A percentile compares a stretch with the other conserved stretches of the same genome.
Conservation (phyloP, 2,113 vertebrate species). For the Myrmecobius fasciatus region DNA sequence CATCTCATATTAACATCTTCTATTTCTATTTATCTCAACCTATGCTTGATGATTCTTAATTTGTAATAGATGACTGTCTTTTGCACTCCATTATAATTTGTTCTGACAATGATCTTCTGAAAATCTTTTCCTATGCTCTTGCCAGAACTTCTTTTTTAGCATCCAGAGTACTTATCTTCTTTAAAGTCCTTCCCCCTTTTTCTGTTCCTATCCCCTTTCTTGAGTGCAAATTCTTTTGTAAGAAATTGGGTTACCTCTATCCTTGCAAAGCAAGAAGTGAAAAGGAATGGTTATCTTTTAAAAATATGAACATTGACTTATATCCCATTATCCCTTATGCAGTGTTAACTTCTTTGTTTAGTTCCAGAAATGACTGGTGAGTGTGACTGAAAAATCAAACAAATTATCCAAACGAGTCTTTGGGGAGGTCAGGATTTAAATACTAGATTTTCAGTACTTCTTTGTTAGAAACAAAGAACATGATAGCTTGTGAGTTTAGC, state of each 20-base stretch:
- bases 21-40: neutral
- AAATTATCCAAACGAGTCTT: neutral
- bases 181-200: neutral
- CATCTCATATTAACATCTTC: neutral
- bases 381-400: neutral
- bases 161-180: neutral
- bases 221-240: neutral
- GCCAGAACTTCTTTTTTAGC: neutral
- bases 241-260: neutral
- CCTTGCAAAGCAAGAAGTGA: neutral
- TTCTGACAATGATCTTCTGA: neutral
- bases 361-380: neutral
- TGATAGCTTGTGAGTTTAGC: neutral
- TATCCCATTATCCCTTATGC: neutral
- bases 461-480: neutral
- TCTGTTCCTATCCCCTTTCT: neutral
- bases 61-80: neutral
- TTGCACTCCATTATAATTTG: neutral
- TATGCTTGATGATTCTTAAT: neutral
- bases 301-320: neutral
- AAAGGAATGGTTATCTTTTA: neutral
- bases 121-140: neutral
- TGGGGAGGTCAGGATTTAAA: neutral
- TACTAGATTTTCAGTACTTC: neutral
- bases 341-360: neutral